These are phyloP conservation scores for Drosophila ficusphila DNA, from an alignment of 1,140 invertebrate genomes.

Conservation along the genomic window DNA sequence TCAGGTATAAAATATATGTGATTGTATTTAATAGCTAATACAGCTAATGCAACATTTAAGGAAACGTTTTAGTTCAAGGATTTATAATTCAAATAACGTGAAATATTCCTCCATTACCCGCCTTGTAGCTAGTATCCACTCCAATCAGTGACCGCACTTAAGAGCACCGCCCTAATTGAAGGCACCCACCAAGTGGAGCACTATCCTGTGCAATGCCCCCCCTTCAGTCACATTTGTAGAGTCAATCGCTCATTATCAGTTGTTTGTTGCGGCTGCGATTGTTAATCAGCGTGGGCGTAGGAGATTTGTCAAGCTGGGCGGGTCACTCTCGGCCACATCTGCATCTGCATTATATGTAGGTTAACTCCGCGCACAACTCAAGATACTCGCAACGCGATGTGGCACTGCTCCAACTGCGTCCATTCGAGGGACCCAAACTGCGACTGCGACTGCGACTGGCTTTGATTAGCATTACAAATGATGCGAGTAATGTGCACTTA, in stretches of 20 bases:
- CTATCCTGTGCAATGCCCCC: not conserved
- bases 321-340: slow-evolving; percentile 2
- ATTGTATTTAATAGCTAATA: too few relatives aligned
- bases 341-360: slow-evolving; percentile 79
- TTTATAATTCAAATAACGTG: not conserved
- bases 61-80: not conserved
- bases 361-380: slow-evolving; percentile 79
- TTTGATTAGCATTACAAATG: slow-evolving; percentile 83
- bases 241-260: slow-evolving; percentile 79
- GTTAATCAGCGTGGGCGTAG: slow-evolving; percentile 76
- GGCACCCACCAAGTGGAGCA: slow-evolving; percentile 38
- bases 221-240: slow-evolving; percentile 59
- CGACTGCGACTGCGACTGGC: slow-evolving; percentile 19
- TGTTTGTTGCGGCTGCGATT: slow-evolving; percentile 75
- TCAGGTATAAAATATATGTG: too few relatives aligned
- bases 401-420: slow-evolving; percentile 5
- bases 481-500: slow-evolving; percentile 81
- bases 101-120: not conserved
- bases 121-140: slow-evolving; percentile 7
- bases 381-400: slow-evolving; percentile 40
- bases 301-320: slow-evolving; percentile 71
- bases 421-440: not conserved
- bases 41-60: too few relatives aligned
- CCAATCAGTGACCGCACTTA: slow-evolving; percentile 71
- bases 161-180: slow-evolving; percentile 63